phyloP scores from a whole-genome alignment of 2,113 vertebrate genomes.

The Corythoichthys haematopterus region DNA sequence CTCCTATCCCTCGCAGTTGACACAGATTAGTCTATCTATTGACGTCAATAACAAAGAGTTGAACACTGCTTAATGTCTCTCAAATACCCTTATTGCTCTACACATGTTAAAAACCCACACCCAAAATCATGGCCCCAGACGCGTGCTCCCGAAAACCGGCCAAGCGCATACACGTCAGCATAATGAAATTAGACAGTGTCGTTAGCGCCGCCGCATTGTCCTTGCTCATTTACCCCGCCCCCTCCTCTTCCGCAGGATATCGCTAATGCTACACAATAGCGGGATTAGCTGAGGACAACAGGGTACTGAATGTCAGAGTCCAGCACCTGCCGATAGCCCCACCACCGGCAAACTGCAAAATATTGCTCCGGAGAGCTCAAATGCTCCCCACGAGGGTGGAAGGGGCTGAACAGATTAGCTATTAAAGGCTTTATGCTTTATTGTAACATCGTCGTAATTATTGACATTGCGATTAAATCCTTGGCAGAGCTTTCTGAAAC shows the following conservation, averaged over 20 bases:
- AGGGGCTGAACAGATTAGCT: not conserved
- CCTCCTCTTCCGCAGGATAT: constrained; percentile 56
- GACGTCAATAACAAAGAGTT: too few relatives aligned
- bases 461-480: not conserved
- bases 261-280: constrained; percentile 71
- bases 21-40: too few relatives aligned
- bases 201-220: constrained; percentile 69
- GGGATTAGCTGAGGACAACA: constrained; percentile 69
- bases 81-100: not conserved
- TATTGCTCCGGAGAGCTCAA: not conserved
- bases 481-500: not conserved
- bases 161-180: constrained; percentile 30
- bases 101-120: not conserved
- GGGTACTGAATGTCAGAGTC: constrained; percentile 57
- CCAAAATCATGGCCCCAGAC: not conserved
- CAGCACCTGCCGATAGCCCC: constrained; percentile 63
- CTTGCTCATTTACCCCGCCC: constrained; percentile 52
- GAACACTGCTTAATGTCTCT: not conserved
- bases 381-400: not conserved
- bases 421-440: not conserved
- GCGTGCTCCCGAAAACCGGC: not conserved
- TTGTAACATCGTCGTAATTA: not conserved
- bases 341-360: constrained; percentile 21
- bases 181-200: constrained; percentile 70
- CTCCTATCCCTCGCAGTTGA: too few relatives aligned